Evolutionary conservation across 2,888 invertebrate species (phyloP), one percentile per base, ranked within the genome.

Genomic region (Timema podura): DNA sequence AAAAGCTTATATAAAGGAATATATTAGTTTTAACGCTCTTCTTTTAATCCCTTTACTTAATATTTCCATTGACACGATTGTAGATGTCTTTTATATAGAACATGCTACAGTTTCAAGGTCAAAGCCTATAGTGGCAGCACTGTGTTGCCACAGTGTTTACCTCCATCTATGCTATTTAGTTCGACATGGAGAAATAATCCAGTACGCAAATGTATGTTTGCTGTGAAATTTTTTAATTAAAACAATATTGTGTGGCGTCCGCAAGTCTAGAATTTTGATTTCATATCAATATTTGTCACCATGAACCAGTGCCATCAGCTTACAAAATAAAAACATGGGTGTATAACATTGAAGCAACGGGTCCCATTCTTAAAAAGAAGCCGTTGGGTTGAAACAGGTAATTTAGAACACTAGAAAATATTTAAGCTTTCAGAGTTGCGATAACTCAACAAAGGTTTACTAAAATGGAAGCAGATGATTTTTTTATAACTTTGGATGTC

Each of bases 401-500:
- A n/a, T n/a, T n/a, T n/a, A n/a, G n/a, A n/a, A n/a, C n/a, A n/a
- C n/a, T n/a, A 67, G 44, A 67, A 45, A 54, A 67, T 46, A 51
- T 67, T 11, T 16, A 67, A 10, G 44, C 0, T 51, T 16, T 67
- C 16, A 6, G 51, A 9, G 48, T 47, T n/a, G 8, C 59, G 8
- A n/a, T 59, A n/a, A 7, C 16, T 64, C 68, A 30, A 64, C 45
- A 48, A 68, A 68, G 7, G 46, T n/a, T 57, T 54, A 67, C 51
- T 49, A 48, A 9, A 48, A 48, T 16, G 10, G 45, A 66, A 9
- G 66, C 9, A 9, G 8, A 66, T 68, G 57, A 59, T 57, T n/a
- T n/a, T n/a, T 68, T 69, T 69, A 46, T 69, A 65, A 49, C 47
- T 65, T 11, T 65, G 49, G 65, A 65, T 69, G 51, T 65, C 69